A percentile compares a stretch with the other conserved stretches of the same genome.
These are phyloP conservation scores for Acanthoscelides obtectus DNA, from an alignment of 2,888 invertebrate genomes.

Conservation along the genomic window DNA sequence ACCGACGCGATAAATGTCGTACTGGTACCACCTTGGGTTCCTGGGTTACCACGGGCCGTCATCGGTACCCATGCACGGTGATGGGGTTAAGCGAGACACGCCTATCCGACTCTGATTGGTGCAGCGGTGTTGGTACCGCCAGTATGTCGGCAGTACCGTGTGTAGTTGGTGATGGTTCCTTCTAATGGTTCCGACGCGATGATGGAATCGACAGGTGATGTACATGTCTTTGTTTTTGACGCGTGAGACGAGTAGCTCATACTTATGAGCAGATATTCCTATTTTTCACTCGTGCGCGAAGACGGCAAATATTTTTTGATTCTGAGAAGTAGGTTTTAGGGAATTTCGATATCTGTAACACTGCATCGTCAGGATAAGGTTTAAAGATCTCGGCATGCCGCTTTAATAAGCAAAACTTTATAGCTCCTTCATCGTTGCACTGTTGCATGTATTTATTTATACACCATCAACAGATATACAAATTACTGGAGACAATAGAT, in stretches of 20 bases:
- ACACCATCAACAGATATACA: too few species aligned
- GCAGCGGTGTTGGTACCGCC: not conserved
- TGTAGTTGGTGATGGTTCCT: not conserved
- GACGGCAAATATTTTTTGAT: too few species aligned
- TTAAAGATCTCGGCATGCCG: too few species aligned
- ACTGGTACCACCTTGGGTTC: not conserved
- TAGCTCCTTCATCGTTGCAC: too few species aligned
- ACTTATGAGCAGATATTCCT: not conserved
- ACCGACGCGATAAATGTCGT: not conserved
- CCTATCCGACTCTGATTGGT: not conserved
- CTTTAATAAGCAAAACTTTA: too few species aligned
- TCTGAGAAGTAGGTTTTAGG: too few species aligned
- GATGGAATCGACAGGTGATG: not conserved
- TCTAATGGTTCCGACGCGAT: not conserved
- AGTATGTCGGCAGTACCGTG: not conserved
- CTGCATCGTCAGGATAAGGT: too few species aligned
- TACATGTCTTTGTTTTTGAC: not conserved
- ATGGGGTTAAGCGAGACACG: not conserved
- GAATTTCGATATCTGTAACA: too few species aligned
- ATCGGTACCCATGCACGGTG: not conserved
- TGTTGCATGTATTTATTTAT: too few species aligned
- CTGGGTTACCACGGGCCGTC: not conserved
- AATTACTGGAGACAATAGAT: too few species aligned
- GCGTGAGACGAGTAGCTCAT: not conserved
- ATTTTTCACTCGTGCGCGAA: not conserved